A percentile compares a stretch with the other conserved stretches of the same genome.
Conservation (phyloP, 2,797 vertebrate genomes). For the Paedocypris micromegethes region DNA sequence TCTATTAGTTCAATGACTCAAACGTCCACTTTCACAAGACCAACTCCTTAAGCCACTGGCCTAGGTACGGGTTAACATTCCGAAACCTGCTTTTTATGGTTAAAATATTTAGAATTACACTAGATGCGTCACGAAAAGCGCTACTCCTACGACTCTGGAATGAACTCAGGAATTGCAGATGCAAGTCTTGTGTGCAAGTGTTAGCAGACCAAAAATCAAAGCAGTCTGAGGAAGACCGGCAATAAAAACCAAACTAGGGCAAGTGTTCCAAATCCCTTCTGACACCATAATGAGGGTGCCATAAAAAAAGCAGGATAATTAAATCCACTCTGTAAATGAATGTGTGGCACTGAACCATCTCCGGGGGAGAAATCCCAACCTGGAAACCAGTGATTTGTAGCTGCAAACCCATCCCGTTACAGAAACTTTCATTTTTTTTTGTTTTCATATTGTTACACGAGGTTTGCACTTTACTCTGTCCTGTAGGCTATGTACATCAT, state of each 20-base stretch:
- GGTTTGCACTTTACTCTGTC: no score
- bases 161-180: neutral
- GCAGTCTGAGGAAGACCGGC: conserved; percentile 35
- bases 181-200: conserved; percentile 15
- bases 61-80: no score
- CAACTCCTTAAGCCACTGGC: no score
- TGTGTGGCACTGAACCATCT: conserved; percentile 44
- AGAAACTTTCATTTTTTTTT: neutral
- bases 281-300: conserved; percentile 51
- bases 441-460: no score
- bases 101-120: no score
- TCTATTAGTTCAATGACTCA: no score
- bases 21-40: no score
- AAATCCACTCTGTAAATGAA: conserved; percentile 49
- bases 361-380: conserved; percentile 39
- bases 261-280: conserved; percentile 43
- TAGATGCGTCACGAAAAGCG: no score
- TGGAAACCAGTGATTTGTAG: conserved; percentile 30
- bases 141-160: no score
- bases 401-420: conserved; percentile 8
- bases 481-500: no score
- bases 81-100: no score
- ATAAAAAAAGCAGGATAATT: conserved; percentile 63
- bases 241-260: conserved; percentile 53
- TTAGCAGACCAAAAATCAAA: conserved; percentile 21